Percentiles rank a stretch among this genome's conserved stretches.
phyloP scores from a whole-genome alignment of 2,888 invertebrate genomes.

The Nebria salina region DNA sequence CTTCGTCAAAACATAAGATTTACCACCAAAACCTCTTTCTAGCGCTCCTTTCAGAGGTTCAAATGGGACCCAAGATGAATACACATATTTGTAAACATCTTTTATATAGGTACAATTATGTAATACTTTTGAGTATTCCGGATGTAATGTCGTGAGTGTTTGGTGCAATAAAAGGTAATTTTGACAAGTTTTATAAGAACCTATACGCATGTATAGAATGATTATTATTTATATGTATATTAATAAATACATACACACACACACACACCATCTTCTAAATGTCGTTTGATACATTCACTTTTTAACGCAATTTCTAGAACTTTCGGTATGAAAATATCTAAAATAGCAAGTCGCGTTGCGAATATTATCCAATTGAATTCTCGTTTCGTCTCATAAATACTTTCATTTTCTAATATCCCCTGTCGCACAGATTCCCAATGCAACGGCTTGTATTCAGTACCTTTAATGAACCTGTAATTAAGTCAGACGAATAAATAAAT shows the following conservation, averaged over 20 bases:
- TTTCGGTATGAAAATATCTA: slow-evolving; percentile 68
- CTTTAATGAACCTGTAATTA: not conserved
- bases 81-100: slow-evolving; percentile 59
- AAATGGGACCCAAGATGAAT: slow-evolving; percentile 51
- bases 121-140: slow-evolving; percentile 57
- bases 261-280: slow-evolving; percentile 55
- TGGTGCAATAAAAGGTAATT: slow-evolving; percentile 68
- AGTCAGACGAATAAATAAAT: not conserved
- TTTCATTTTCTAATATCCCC: slow-evolving; percentile 49
- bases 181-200: slow-evolving; percentile 44
- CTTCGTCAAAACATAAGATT: slow-evolving; percentile 66
- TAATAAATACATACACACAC: not conserved
- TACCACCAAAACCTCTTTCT: slow-evolving; percentile 68
- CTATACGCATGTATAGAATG: not conserved
- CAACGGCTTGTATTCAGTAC: slow-evolving; percentile 68
- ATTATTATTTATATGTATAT: not conserved
- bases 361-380: slow-evolving; percentile 64
- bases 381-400: slow-evolving; percentile 48
- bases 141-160: slow-evolving; percentile 58
- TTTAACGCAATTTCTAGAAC: slow-evolving; percentile 67
- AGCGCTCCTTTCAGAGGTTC: slow-evolving; percentile 63
- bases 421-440: slow-evolving; percentile 66
- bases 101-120: slow-evolving; percentile 62
- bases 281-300: slow-evolving; percentile 61
- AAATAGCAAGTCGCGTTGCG: slow-evolving; percentile 67